phyloP scores from a whole-genome alignment of 2,113 vertebrate species.

The Girardinichthys multiradiatus region DNA sequence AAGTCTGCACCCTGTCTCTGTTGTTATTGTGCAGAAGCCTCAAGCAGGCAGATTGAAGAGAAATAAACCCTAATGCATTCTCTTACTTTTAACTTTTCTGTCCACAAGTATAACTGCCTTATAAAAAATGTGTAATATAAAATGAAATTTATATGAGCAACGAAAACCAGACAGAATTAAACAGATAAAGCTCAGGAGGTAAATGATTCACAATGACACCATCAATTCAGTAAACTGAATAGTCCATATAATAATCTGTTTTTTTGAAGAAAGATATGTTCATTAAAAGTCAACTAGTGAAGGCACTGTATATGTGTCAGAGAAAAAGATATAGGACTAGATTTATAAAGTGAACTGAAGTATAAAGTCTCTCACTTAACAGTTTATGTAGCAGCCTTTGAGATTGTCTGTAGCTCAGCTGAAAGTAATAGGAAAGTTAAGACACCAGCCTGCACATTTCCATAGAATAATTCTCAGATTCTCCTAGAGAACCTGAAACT shows the following conservation, averaged over 20 bases:
- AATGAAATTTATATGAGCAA: too few species aligned
- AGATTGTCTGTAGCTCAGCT: slow-evolving; percentile 9
- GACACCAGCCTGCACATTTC: slow-evolving; percentile 4
- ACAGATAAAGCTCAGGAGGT: too few species aligned
- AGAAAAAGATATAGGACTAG: slow-evolving; percentile 21
- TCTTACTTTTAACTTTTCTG: neutral
- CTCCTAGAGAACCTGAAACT: neutral
- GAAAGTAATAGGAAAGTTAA: slow-evolving; percentile 8
- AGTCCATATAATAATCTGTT: too few species aligned
- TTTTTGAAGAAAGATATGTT: too few species aligned
- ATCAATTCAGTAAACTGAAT: too few species aligned
- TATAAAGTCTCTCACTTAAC: slow-evolving; percentile 12
- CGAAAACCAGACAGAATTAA: too few species aligned
- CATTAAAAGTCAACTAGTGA: too few species aligned
- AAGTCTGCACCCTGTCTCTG: too few species aligned
- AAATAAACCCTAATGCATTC: neutral
- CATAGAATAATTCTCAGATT: neutral
- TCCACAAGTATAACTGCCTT: neutral
- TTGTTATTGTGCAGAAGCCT: too few species aligned
- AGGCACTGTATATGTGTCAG: neutral
- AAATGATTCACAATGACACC: too few species aligned
- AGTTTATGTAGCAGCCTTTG: neutral
- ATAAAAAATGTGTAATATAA: too few species aligned
- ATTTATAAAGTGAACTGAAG: neutral
- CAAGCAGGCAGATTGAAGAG: neutral